phyloP scores from a whole-genome alignment of 2,113 vertebrate species.

The Naja naja region DNA sequence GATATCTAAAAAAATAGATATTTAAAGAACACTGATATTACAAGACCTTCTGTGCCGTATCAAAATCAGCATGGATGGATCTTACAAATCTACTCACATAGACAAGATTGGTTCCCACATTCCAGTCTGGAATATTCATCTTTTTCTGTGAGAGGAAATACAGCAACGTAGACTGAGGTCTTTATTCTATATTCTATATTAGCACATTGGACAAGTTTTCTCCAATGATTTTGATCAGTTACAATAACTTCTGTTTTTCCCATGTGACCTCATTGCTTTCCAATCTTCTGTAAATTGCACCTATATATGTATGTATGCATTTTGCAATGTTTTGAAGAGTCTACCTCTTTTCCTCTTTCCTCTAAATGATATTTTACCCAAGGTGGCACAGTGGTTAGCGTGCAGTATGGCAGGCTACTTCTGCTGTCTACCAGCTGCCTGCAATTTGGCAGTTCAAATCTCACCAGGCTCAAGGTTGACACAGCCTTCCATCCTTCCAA shows the following conservation, averaged over 20 bases:
- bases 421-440: too few relatives aligned
- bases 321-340: not conserved
- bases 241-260: not conserved
- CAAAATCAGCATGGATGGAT: not conserved
- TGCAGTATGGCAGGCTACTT: too few relatives aligned
- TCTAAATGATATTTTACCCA: not conserved
- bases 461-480: too few relatives aligned
- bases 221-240: not conserved
- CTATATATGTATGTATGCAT: not conserved
- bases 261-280: not conserved
- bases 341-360: not conserved
- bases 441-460: too few relatives aligned
- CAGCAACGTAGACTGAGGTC: not conserved
- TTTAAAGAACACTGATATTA: not conserved
- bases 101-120: not conserved
- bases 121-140: not conserved
- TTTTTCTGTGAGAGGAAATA: not conserved
- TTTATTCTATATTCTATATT: not conserved
- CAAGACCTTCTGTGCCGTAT: not conserved
- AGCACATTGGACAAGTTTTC: not conserved
- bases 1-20: too few relatives aligned
- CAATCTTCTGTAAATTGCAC: not conserved
- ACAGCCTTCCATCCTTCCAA: too few relatives aligned
- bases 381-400: too few relatives aligned
- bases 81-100: not conserved